Evolutionary conservation across 1,140 invertebrate genomes (phyloP).

Genomic region (Aporrectodea caliginosa): DNA sequence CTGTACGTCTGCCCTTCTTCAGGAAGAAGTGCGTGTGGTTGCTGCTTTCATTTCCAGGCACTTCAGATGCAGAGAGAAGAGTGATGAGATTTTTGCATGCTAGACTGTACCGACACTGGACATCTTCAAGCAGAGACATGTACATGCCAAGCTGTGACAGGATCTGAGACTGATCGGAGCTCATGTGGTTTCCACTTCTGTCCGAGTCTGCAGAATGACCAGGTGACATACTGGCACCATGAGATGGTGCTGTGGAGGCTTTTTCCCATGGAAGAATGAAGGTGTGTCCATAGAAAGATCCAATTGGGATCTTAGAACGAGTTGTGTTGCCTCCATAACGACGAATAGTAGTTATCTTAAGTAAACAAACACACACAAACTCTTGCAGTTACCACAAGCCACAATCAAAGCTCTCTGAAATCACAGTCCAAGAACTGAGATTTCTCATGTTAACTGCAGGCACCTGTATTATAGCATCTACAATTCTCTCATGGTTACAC

Average conservation of each 20-base stretch:
- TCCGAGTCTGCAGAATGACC: conserved; percentile 58
- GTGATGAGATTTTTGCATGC: background rate
- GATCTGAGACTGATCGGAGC: conserved; percentile 45
- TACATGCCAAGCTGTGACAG: conserved; percentile 48
- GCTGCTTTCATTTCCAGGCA: conserved; percentile 37
- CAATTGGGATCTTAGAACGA: conserved; percentile 81
- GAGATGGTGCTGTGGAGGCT: conserved; percentile 14
- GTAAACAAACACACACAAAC: too few relatives aligned
- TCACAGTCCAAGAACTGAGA: too few relatives aligned
- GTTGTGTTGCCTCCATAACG: conserved; percentile 84
- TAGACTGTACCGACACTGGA: conserved; percentile 65
- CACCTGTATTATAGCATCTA: too few relatives aligned
- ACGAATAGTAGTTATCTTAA: conserved; percentile 68
- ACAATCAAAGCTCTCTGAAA: too few relatives aligned
- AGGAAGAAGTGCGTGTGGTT: conserved; percentile 47
- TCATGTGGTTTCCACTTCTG: background rate
- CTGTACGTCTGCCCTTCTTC: conserved; percentile 44
- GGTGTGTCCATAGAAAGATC: conserved; percentile 86
- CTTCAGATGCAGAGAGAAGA: conserved; percentile 33
- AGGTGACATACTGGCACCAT: conserved; percentile 8
- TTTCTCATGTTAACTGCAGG: too few relatives aligned
- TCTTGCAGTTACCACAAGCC: too few relatives aligned
- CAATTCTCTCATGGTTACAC: too few relatives aligned
- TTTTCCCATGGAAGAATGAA: conserved; percentile 69
- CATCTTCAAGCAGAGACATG: conserved; percentile 67